Conservation (phyloP, 2,113 vertebrate species). For the Irena cyanogastra region DNA sequence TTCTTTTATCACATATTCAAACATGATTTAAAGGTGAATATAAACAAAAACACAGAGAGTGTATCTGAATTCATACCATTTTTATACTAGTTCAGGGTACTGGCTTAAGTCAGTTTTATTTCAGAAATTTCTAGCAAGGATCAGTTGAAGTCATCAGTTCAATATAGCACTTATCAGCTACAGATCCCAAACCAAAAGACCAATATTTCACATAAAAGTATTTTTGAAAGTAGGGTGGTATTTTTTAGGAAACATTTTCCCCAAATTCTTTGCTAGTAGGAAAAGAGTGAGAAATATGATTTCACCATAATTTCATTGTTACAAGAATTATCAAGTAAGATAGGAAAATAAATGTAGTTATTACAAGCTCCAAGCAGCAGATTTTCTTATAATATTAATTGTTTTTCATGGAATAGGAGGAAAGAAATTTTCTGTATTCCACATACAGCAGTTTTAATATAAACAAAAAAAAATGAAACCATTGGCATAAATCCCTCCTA, state of each 20-base stretch:
- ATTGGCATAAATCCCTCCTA: not conserved
- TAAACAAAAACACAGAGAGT: not conserved
- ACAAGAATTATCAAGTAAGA: not conserved
- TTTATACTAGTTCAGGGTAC: not conserved
- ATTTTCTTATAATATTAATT: not conserved
- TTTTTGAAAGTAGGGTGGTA: not conserved
- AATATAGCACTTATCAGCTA: not conserved
- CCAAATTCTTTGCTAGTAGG: not conserved
- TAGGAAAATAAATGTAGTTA: not conserved
- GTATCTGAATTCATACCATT: not conserved
- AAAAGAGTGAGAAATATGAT: not conserved
- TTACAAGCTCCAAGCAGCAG: not conserved
- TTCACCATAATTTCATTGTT: not conserved
- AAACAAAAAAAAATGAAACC: slow-evolving; percentile 3
- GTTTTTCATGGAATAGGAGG: not conserved
- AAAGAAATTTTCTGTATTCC: not conserved
- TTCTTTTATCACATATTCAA: slow-evolving; percentile 6
- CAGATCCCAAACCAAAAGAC: not conserved
- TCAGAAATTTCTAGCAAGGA: not conserved
- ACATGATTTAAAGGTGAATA: not conserved
- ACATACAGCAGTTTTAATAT: not conserved
- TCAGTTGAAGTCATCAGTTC: not conserved
- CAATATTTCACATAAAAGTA: not conserved
- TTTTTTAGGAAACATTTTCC: not conserved
- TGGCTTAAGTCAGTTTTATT: not conserved